Evolutionary conservation across 2,888 invertebrate genomes (phyloP), one percentile per base, ranked within the genome.

Genomic region (Trichogramma dendrolimi): DNA sequence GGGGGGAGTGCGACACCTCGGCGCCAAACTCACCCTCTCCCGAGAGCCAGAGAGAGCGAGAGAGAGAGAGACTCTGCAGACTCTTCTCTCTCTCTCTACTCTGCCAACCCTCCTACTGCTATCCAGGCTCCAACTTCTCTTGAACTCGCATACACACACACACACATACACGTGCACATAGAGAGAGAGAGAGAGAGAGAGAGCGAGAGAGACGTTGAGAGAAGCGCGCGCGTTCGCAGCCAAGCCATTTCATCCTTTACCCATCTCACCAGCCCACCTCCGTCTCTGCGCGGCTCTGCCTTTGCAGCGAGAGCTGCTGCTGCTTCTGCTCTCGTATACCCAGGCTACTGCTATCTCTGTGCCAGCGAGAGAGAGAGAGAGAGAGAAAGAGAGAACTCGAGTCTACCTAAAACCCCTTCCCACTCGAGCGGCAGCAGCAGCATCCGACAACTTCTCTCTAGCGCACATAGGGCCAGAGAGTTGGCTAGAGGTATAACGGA

Each of bases 1-100:
- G 54, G 65, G 60, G 65, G 62, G 60, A 67, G 68, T 55, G 71
- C 78, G 79, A 78, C 79, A 79, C 79, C 78, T 78, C 73, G 79
- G 79, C 79, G 79, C 79, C 79, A 73, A 73, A 76, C 79, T 75
- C 79, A 78, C 75, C 77, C 79, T 73, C 75, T 76, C 70, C 73
- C 27, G 27, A 27, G 27, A 27, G 27, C 27, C 27, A 27, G 27
- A 27, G 27, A 27, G 27, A 27, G 27, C 27, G 27, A 27, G 27
- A 52, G 49, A 75, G 77, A 74, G 52, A 51, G 51, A 63, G 60
- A 58, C 63, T 63, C 77, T 72, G 73, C 76, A 77, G 76, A 76
- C 78, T 77, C 78, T 76, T 77, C 76, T 77, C 76, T 73, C 76
- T 73, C 59, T 55, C 63, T 40, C 51, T 63, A 52, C 58, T 62